Evolutionary conservation across 2,113 vertebrate genomes (phyloP).

Genomic region (Perca schrenkii): DNA sequence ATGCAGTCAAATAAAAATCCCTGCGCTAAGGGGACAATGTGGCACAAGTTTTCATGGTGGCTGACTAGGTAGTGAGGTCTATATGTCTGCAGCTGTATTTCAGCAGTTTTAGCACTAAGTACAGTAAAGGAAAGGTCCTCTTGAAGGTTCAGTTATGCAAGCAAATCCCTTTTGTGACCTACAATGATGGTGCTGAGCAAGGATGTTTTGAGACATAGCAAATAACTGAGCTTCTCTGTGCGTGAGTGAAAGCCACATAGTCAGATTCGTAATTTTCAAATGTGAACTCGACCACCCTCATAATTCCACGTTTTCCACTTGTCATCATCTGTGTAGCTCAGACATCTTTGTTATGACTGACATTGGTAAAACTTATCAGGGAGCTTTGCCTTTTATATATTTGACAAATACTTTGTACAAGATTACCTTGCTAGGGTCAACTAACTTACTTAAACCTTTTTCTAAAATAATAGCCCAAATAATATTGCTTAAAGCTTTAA

Average conservation of each 20-base stretch:
- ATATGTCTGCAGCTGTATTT: not conserved
- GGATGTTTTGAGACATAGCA: conserved; percentile 4
- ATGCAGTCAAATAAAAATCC: not conserved
- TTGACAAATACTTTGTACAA: too few relatives aligned
- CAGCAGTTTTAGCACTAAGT: not conserved
- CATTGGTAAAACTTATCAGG: too few relatives aligned
- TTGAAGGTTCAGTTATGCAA: conserved; percentile 39
- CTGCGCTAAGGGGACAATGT: not conserved
- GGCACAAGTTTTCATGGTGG: not conserved
- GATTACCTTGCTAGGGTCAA: too few relatives aligned
- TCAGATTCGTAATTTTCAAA: not conserved
- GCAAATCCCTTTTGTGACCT: conserved; percentile 20
- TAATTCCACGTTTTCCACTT: not conserved
- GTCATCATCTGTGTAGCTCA: not conserved
- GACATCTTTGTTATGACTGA: not conserved
- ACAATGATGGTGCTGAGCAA: conserved; percentile 8
- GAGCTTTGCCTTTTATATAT: too few relatives aligned
- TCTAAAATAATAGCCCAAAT: too few relatives aligned
- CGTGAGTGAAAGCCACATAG: not conserved
- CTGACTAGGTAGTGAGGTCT: not conserved
- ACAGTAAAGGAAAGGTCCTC: not conserved
- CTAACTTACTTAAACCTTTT: too few relatives aligned
- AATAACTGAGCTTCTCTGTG: not conserved
- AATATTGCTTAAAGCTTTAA: too few relatives aligned
- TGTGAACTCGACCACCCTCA: not conserved